Evolutionary conservation across 2,888 invertebrate species (phyloP), one percentile per base, ranked within the genome.

Genomic region (Desoria tigrina): DNA sequence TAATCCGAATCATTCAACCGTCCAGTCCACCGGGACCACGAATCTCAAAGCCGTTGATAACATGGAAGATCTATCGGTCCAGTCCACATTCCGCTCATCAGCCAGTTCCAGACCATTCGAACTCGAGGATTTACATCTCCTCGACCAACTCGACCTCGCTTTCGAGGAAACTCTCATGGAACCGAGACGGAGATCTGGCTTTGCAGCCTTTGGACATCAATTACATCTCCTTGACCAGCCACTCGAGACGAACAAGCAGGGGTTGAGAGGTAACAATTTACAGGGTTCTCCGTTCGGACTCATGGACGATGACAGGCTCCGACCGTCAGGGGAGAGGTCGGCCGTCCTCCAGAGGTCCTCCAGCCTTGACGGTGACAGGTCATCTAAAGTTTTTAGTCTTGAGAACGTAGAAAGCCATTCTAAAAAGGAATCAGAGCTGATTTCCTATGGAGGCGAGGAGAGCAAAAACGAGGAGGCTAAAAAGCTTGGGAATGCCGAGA

Each of bases 51-150:
- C 71, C 62, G 68, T 65, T 61, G 68, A 68, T 53, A 71, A 68
- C 63, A 66, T 68, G 49, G 73, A 69, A 50, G 67, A 64, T 39
- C 51, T 58, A 26, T 42, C 54, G 39, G 39, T 32, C 63, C 55
- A 70, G 66, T 61, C 68, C 68, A 63, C 70, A 68, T 66, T 73
- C 63, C 69, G 74, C 21, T 70, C 72, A 28, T 69, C 74, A 39
- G 76, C 74, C 21, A 73, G 73, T 61, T 75, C 74, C 37, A 67
- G 61, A 54, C 76, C 76, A 24, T 76, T 76, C 68, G 76, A 76
- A 61, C 57, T 74, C 62, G 76, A 76, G 67, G 74, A 76, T 67
- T 61, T 74, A 53, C 72, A 74, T 70, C 68, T 76, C 50, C 66
- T 76, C 54, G 75, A 76, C 61, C 76, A 76, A 60, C 68, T 76